Evolutionary conservation across 2,797 vertebrate species (phyloP).

Genomic region (Ptychadena robeensis): DNA sequence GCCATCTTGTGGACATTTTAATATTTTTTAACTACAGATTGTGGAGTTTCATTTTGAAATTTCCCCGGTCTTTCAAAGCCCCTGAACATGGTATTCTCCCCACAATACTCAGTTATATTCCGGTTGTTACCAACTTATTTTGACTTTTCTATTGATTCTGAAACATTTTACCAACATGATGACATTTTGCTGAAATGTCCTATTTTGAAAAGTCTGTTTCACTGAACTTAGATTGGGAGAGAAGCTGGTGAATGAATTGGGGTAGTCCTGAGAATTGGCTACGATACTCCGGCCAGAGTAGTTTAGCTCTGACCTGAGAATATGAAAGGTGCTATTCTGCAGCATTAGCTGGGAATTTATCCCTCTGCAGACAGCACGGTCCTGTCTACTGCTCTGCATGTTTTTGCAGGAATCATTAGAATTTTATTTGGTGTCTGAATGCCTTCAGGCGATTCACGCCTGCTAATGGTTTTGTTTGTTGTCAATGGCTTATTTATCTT

Average conservation of each 20-base stretch:
- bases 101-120: too few species aligned
- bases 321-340: not conserved
- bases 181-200: too few species aligned
- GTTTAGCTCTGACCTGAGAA: not conserved
- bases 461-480: conserved; percentile 61
- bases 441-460: conserved; percentile 60
- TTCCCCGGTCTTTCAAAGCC: too few species aligned
- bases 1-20: too few species aligned
- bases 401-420: conserved; percentile 41
- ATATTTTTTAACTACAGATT: too few species aligned
- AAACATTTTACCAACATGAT: too few species aligned
- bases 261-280: not conserved
- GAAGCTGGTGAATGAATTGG: not conserved
- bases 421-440: conserved; percentile 51
- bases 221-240: too few species aligned
- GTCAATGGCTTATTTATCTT: conserved; percentile 60
- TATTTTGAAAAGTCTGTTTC: too few species aligned
- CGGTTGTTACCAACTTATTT: too few species aligned
- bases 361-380: not conserved
- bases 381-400: conserved; percentile 47
- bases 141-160: too few species aligned
- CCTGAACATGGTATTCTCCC: too few species aligned
- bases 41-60: too few species aligned
- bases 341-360: conserved; percentile 3
- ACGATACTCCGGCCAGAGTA: not conserved